These are phyloP conservation scores for Maniola jurtina DNA, from an alignment of 1,140 invertebrate genomes.

Conservation along the genomic window DNA sequence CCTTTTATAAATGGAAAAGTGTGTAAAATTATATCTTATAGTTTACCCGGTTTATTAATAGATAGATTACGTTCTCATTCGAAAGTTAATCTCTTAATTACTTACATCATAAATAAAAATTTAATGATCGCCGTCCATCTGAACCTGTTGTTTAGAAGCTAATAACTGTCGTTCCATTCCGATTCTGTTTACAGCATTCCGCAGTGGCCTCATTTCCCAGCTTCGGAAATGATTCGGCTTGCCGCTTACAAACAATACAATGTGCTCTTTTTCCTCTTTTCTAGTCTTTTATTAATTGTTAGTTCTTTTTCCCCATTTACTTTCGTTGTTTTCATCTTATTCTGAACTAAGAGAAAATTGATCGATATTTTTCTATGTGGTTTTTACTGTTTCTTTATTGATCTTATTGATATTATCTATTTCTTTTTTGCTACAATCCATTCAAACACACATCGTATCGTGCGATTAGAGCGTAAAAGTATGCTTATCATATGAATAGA, in stretches of 20 bases:
- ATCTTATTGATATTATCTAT: too few species aligned
- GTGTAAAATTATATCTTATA: too few species aligned
- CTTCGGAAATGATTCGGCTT: constrained; percentile 31
- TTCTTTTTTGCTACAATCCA: too few species aligned
- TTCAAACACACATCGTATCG: too few species aligned
- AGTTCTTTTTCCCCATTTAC: constrained; percentile 1
- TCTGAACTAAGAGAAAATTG: neutral
- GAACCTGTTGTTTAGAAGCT: constrained; percentile 30
- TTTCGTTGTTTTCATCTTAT: constrained; percentile 8
- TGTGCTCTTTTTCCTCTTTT: constrained; percentile 11
- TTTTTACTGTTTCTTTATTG: neutral
- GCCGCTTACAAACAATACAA: constrained; percentile 15
- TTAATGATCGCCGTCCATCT: constrained; percentile 3
- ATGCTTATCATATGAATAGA: too few species aligned
- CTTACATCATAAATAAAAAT: neutral
- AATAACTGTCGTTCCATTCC: constrained; percentile 36
- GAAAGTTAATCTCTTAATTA: neutral
- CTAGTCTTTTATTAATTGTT: constrained; percentile 16
- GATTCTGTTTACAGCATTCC: constrained; percentile 39
- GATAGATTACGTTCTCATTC: too few species aligned
- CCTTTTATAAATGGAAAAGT: too few species aligned
- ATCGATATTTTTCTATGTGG: neutral
- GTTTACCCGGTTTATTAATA: neutral
- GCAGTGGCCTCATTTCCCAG: constrained; percentile 32
- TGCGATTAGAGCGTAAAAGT: too few species aligned